Evolutionary conservation across 2,888 invertebrate species (phyloP), one percentile per base, ranked within the genome.

Genomic region (Lymantria monacha): DNA sequence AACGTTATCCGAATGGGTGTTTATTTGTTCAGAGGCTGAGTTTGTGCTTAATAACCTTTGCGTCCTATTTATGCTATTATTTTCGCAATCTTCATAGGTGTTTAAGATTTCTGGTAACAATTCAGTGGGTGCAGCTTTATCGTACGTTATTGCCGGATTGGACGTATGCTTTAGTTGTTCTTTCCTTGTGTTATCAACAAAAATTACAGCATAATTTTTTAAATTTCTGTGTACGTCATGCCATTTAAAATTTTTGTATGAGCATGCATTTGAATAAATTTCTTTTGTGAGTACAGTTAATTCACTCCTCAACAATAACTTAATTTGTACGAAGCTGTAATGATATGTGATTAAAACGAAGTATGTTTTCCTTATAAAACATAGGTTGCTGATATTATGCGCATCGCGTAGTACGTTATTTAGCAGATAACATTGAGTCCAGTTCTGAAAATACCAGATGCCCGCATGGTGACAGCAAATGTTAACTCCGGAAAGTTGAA

Each of bases 371-470:
- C 58, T 64, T 59, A 74, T 69, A 42, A 65, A 33, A 46, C 64
- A 69, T n/a, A 79, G 49, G 10, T 62, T 65, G 13, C 48, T 58
- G 7, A 73, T 43, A n/a, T 74, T 63, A 15, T 14, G 41, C 13
- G 46, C 45, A 30, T 59, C 66, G 51, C 48, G 66, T 12, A 78
- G 54, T 14, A 78, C n/a, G 43, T 57, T 51, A 15, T 57, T 65
- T 14, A 79, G 12, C 14, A 72, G 48, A 51, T 68, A 67, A 22
- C 74, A 79, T 52, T 79, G 76, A 9, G 52, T 49, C 36, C 72
- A 50, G 50, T 70, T 69, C 33, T 42, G 59, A 42, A 79, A 63
- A 54, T 73, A 54, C 80, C 80, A 80, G 40, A 62, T 58, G 12
- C 56, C 48, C 30, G 55, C 47, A 33, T 30, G 54, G 30, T 60